Evolutionary conservation across 1,140 invertebrate genomes (phyloP).

Genomic region (Drosophila orena): DNA sequence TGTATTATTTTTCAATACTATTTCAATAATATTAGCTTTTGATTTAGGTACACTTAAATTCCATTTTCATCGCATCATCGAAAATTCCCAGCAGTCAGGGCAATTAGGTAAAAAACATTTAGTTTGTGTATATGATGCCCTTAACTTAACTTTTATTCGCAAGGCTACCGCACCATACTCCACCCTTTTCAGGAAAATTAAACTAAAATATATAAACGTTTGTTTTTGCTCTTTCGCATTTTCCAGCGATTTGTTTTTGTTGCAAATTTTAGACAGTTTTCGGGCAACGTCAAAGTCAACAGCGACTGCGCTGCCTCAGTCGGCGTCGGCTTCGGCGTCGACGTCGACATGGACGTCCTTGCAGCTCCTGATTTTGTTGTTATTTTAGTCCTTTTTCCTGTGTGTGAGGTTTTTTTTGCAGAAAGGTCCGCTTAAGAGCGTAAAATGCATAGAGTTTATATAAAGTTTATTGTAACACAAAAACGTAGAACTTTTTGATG

Average conservation of each 20-base stretch:
- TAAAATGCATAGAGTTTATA: slow-evolving; percentile 81
- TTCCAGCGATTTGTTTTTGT: slow-evolving; percentile 8
- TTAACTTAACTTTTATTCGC: slow-evolving; percentile 36
- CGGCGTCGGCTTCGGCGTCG: slow-evolving; percentile 15
- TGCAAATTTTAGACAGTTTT: slow-evolving; percentile 42
- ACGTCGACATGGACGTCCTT: slow-evolving; percentile 14
- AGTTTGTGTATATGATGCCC: slow-evolving; percentile 15
- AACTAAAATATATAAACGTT: slow-evolving; percentile 46
- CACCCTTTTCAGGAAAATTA: slow-evolving; percentile 7
- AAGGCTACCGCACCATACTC: not conserved
- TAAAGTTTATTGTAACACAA: slow-evolving; percentile 79
- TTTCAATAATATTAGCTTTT: no score
- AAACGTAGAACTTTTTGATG: slow-evolving; percentile 81
- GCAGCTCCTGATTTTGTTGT: slow-evolving; percentile 15
- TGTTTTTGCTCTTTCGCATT: slow-evolving; percentile 11
- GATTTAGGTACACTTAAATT: not conserved
- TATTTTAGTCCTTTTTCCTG: not conserved
- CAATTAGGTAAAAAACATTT: slow-evolving; percentile 17
- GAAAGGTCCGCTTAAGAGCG: slow-evolving; percentile 63
- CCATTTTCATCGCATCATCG: not conserved
- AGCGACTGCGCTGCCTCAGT: slow-evolving; percentile 18
- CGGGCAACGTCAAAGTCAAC: slow-evolving; percentile 45
- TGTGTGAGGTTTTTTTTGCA: not conserved
- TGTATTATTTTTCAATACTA: no score
- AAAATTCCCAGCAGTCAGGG: not conserved